A percentile compares a stretch with the other conserved stretches of the same genome.
phyloP scores from a whole-genome alignment of 2,888 invertebrate genomes.

The Tenthredo amoena region DNA sequence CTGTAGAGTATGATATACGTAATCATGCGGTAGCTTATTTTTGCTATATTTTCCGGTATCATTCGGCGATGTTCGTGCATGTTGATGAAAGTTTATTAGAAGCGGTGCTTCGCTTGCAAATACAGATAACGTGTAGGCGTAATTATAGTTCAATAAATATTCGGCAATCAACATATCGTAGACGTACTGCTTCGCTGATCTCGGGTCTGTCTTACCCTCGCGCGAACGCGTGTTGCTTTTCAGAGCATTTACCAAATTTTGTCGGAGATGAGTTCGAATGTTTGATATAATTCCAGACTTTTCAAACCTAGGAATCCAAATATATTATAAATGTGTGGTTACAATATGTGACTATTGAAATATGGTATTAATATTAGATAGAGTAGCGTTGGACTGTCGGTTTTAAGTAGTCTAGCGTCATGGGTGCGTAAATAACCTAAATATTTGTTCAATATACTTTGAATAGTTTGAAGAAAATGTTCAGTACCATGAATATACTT shows the following conservation, averaged over 20 bases:
- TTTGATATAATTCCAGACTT: conserved; percentile 75
- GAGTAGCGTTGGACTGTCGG: not conserved
- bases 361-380: not conserved
- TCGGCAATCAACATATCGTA: conserved; percentile 75
- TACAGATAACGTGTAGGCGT: conserved; percentile 73
- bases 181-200: conserved; percentile 74
- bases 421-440: conserved; percentile 3
- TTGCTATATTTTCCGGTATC: conserved; percentile 54
- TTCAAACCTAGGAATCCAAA: conserved; percentile 70
- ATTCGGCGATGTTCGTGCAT: conserved; percentile 54
- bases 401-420: conserved; percentile 1
- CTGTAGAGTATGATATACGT: conserved; percentile 71
- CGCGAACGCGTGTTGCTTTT: conserved; percentile 69
- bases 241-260: conserved; percentile 74
- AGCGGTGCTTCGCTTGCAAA: conserved; percentile 76
- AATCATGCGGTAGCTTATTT: conserved; percentile 72
- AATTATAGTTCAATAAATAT: conserved; percentile 74
- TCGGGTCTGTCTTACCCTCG: conserved; percentile 62
- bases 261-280: conserved; percentile 74
- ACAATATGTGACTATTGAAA: not conserved
- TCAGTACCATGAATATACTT: conserved; percentile 72
- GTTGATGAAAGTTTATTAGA: conserved; percentile 71
- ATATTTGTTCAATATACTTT: conserved; percentile 1
- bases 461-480: not conserved
- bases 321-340: not conserved